A percentile compares a stretch with the other conserved stretches of the same genome.
phyloP scores from a whole-genome alignment of 1,140 invertebrate species.

The Steinernema khuongi region DNA sequence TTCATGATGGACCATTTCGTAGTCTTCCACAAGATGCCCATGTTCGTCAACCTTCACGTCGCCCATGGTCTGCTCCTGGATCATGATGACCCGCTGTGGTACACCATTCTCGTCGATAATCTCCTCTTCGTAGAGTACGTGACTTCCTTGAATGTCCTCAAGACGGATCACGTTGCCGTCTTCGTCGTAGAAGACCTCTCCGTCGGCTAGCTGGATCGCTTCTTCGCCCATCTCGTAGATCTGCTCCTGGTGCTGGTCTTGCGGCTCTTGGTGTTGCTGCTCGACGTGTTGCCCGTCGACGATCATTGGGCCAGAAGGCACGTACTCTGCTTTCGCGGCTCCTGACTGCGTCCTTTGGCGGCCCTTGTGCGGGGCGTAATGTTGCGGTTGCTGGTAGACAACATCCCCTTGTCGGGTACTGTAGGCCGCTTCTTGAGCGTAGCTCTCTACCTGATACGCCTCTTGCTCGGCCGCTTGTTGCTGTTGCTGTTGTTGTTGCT shows the following conservation, averaged over 20 bases:
- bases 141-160: neutral
- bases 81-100: neutral
- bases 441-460: neutral
- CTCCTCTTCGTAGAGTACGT: neutral
- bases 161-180: neutral
- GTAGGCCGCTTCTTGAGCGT: neutral
- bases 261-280: neutral
- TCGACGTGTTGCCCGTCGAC: neutral
- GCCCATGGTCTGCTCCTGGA: neutral
- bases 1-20: neutral
- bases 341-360: neutral
- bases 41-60: neutral
- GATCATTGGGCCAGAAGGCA: neutral
- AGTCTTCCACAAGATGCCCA: neutral
- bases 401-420: neutral
- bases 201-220: neutral
- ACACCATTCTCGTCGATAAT: neutral
- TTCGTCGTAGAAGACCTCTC: constrained; percentile 4
- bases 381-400: neutral
- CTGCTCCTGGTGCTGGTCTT: neutral
- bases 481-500: neutral
- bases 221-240: neutral
- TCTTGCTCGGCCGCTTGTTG: neutral
- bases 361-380: neutral
- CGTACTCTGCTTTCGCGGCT: neutral